A percentile compares a stretch with the other conserved stretches of the same genome.
Conservation (phyloP, 1,140 invertebrate species). For the Penaeus japonicus region DNA sequence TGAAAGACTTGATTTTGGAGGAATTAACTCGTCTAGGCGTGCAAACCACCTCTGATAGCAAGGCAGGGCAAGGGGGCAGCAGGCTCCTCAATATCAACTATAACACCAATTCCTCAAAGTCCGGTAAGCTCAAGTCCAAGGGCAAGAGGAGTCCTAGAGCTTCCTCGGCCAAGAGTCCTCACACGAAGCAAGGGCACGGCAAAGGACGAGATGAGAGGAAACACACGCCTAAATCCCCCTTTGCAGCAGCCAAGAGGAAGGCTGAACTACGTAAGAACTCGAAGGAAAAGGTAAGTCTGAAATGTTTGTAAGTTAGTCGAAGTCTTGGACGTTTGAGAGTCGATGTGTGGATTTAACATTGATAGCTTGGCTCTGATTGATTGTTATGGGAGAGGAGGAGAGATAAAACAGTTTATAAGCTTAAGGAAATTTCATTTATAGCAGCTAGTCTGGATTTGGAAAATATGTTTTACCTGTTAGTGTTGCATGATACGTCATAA, state of each 20-base stretch:
- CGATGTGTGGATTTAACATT: no score
- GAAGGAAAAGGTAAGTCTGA: slow-evolving; percentile 15
- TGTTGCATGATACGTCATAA: no score
- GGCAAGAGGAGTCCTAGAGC: background rate
- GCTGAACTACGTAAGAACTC: slow-evolving; percentile 7
- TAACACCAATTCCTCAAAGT: background rate
- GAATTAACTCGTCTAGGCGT: slow-evolving; percentile 45
- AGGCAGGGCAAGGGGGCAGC: slow-evolving; percentile 10
- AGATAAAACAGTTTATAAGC: no score
- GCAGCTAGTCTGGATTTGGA: no score
- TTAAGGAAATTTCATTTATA: no score
- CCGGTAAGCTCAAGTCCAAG: slow-evolving; percentile 17
- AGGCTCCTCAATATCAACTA: slow-evolving; percentile 24
- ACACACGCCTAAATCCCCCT: slow-evolving; percentile 48
- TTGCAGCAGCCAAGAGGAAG: slow-evolving; percentile 39
- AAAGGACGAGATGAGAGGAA: slow-evolving; percentile 28
- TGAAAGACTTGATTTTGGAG: slow-evolving; percentile 50
- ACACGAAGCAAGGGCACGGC: background rate
- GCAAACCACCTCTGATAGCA: background rate
- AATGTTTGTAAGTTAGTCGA: no score
- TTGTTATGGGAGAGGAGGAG: no score
- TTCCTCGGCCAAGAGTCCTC: background rate
- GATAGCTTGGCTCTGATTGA: no score
- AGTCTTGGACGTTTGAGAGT: no score
- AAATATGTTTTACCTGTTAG: no score